Percentiles rank a stretch among this genome's conserved stretches.
phyloP scores from a whole-genome alignment of 2,113 vertebrate genomes.

The Lophura nycthemera region DNA sequence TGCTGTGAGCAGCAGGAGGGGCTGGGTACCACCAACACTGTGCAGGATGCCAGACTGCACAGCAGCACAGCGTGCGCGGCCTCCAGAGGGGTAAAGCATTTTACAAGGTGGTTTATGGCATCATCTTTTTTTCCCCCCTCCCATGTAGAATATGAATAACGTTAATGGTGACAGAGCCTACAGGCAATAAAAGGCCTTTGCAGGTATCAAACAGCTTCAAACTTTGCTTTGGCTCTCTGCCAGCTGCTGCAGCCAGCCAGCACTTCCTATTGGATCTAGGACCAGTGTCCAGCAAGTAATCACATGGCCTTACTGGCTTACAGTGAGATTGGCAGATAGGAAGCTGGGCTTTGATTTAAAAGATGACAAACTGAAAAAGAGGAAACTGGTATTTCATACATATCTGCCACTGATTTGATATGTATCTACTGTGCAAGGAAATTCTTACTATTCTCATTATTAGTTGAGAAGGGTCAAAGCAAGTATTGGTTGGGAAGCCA shows the following conservation, averaged over 20 bases:
- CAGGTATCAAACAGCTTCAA: slow-evolving; percentile 51
- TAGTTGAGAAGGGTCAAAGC: neutral
- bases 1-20: accelerated
- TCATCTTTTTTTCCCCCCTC: neutral
- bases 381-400: neutral
- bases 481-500: neutral
- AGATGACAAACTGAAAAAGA: neutral
- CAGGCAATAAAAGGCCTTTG: slow-evolving; percentile 47
- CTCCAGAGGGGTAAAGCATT: neutral
- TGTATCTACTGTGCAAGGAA: neutral
- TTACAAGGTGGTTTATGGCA: neutral
- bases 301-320: neutral
- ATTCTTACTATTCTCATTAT: neutral
- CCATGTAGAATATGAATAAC: neutral
- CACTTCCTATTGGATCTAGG: neutral
- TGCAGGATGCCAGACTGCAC: neutral
- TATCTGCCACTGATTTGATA: neutral
- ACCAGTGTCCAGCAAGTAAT: neutral
- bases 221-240: slow-evolving; percentile 45
- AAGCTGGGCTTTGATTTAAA: neutral
- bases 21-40: neutral
- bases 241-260: slow-evolving; percentile 22
- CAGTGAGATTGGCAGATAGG: neutral
- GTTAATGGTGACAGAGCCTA: slow-evolving; percentile 37
- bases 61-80: neutral